phyloP scores from a whole-genome alignment of 2,888 invertebrate genomes.

The Abscondita cerata region DNA sequence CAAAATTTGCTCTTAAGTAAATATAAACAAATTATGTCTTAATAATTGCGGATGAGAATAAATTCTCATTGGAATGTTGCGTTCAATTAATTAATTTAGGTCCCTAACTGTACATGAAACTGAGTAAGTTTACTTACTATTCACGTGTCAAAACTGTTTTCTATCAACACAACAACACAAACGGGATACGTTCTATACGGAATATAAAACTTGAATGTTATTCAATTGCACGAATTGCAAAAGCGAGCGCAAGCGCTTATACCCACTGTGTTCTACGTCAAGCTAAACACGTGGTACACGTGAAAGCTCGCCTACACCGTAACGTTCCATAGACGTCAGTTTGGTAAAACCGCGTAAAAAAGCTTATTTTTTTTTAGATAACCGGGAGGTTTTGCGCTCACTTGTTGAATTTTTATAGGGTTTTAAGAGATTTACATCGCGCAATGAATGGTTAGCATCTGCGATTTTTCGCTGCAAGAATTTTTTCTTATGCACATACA shows the following conservation, averaged over 20 bases:
- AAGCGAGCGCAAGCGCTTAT: slow-evolving; percentile 34
- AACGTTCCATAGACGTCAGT: slow-evolving; percentile 23
- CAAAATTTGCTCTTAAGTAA: no score
- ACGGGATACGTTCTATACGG: slow-evolving; percentile 30
- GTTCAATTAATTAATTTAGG: no score
- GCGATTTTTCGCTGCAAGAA: background rate
- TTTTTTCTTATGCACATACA: no score
- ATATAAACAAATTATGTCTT: no score
- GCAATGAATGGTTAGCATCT: slow-evolving; percentile 14
- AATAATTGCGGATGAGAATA: no score
- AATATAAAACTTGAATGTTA: slow-evolving; percentile 37
- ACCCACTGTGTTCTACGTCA: slow-evolving; percentile 26
- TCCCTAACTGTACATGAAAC: background rate
- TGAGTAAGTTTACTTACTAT: slow-evolving; percentile 28
- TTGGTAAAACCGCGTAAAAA: slow-evolving; percentile 4
- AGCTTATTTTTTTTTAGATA: slow-evolving; percentile 6
- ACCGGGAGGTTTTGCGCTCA: background rate
- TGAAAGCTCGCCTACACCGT: slow-evolving; percentile 36
- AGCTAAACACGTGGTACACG: slow-evolving; percentile 32
- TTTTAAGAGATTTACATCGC: slow-evolving; percentile 9
- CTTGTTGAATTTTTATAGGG: slow-evolving; percentile 28
- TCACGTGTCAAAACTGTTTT: slow-evolving; percentile 34
- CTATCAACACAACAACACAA: slow-evolving; percentile 32
- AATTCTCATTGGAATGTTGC: no score
- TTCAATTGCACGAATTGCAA: slow-evolving; percentile 28